A percentile compares a stretch with the other conserved stretches of the same genome.
These are phyloP conservation scores for Dissostichus mawsoni DNA, from an alignment of 2,113 vertebrate species.

Conservation along the genomic window DNA sequence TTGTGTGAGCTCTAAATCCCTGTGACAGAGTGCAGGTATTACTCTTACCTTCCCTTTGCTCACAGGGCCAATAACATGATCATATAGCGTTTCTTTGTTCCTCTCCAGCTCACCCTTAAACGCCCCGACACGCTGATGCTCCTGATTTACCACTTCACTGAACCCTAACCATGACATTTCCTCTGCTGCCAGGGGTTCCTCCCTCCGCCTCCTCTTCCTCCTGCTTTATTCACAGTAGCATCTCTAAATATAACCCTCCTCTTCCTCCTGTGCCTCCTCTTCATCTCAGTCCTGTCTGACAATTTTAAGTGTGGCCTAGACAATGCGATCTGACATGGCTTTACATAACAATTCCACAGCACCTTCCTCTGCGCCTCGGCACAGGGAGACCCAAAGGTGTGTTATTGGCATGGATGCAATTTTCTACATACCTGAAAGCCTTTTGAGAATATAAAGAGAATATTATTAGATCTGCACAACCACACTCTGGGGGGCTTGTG, in stretches of 20 bases:
- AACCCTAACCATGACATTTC: slow-evolving; percentile 81
- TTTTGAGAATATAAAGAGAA: background rate
- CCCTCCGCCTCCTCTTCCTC: slow-evolving; percentile 63
- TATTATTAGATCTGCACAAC: slow-evolving; percentile 53
- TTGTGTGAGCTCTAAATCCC: slow-evolving; percentile 46
- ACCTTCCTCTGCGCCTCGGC: slow-evolving; percentile 59
- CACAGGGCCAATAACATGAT: slow-evolving; percentile 69
- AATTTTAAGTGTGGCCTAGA: slow-evolving; percentile 75
- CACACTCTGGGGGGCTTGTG: slow-evolving; percentile 23
- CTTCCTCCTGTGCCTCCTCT: slow-evolving; percentile 68
- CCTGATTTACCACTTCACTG: slow-evolving; percentile 81
- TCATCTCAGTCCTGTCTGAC: slow-evolving; percentile 76
- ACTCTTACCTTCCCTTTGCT: slow-evolving; percentile 37
- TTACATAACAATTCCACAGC: slow-evolving; percentile 80
- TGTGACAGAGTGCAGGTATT: slow-evolving; percentile 61
- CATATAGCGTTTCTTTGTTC: slow-evolving; percentile 74
- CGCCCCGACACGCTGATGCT: slow-evolving; percentile 78
- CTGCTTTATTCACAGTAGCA: slow-evolving; percentile 55
- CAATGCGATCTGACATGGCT: slow-evolving; percentile 79
- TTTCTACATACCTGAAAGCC: slow-evolving; percentile 50
- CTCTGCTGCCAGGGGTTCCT: slow-evolving; percentile 74
- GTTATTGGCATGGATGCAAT: slow-evolving; percentile 69
- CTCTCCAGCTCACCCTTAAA: slow-evolving; percentile 76
- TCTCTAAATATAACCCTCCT: slow-evolving; percentile 79
- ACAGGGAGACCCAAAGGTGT: slow-evolving; percentile 61